Evolutionary conservation across 2,888 invertebrate species (phyloP), one percentile per base, ranked within the genome.

Genomic region (Megastigmus dorsalis): DNA sequence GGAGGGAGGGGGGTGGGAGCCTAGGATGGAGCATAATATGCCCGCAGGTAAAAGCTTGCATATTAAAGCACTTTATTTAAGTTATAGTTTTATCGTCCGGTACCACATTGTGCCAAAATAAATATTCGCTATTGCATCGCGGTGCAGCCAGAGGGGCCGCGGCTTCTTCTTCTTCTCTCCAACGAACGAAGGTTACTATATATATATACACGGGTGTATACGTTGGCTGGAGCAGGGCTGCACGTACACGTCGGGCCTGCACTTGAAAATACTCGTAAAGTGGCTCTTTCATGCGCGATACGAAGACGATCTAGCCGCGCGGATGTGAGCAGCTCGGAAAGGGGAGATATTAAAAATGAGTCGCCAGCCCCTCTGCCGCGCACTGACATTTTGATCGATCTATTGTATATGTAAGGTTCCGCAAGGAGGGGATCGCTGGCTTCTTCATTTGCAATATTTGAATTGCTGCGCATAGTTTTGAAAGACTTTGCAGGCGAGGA

Each of bases 361-460:
- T 26, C 18, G 54, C 15, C 33, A 6, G 3, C 38, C 13, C 6
- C 13, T 38, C 38, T 18, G 15, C 15, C 18, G 13, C 1, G 9
- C 30, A 13, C n/a, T 33, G 62, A 33, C 48, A 13, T 20, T 48
- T 65, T 52, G 50, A 65, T 65, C 63, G 63, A 50, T 65, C 26
- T 65, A 50, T 52, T 65, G 36, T n/a, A n/a, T n/a, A n/a, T n/a
- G n/a, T 52, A 18, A 48, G 15, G 45, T 18, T 60, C 43, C 13
- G 7, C n/a, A n/a, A n/a, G n/a, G n/a, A n/a, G n/a, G n/a, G n/a
- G n/a, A n/a, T n/a, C 26, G 18, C 23, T 20, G 63, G 18, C 33
- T 48, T n/a, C n/a, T 28, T 65, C 26, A 65, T 65, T 65, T 65
- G 33, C 63, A 65, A 52, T 15, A 65, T 65, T 65, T 65, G 33